phyloP scores from a whole-genome alignment of 2,797 vertebrate genomes.

The Spea hammondii region DNA sequence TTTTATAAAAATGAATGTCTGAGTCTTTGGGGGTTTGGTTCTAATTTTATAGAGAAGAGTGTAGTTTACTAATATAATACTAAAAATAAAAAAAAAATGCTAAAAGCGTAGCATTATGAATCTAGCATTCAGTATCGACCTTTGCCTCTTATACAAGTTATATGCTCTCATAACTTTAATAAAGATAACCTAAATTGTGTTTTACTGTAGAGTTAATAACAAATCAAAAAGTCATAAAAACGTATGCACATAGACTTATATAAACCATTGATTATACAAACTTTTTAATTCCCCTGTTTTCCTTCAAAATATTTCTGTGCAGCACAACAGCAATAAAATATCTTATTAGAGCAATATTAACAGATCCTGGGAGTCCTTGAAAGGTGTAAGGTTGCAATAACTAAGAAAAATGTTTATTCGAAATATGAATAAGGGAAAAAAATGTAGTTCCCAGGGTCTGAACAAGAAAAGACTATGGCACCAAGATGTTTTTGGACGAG shows the following conservation, averaged over 20 bases:
- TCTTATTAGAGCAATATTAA: slow-evolving; percentile 30
- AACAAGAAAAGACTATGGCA: slow-evolving; percentile 40
- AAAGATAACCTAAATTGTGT: not conserved
- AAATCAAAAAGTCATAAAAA: slow-evolving; percentile 11
- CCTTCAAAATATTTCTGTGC: slow-evolving; percentile 13
- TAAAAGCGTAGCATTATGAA: not conserved
- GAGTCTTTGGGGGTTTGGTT: no score
- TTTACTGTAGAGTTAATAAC: slow-evolving; percentile 12
- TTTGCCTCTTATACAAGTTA: not conserved
- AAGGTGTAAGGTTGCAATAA: slow-evolving; percentile 17
- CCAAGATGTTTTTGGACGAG: no score
- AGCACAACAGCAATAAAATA: slow-evolving; percentile 21
- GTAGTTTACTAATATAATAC: no score
- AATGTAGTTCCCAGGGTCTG: slow-evolving; percentile 27
- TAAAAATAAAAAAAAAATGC: not conserved
- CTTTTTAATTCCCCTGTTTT: slow-evolving; percentile 21
- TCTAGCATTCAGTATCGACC: not conserved
- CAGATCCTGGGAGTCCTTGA: slow-evolving; percentile 25
- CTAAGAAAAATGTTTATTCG: slow-evolving; percentile 1
- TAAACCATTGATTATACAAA: slow-evolving; percentile 24
- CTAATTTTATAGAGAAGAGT: no score
- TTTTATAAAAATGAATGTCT: no score
- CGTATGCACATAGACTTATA: slow-evolving; percentile 9
- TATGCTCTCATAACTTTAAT: not conserved
- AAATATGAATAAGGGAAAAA: slow-evolving; percentile 19